Base-by-base conservation (phyloP, 2,888 invertebrate genomes). In the Choreutis nemorana region DNA sequence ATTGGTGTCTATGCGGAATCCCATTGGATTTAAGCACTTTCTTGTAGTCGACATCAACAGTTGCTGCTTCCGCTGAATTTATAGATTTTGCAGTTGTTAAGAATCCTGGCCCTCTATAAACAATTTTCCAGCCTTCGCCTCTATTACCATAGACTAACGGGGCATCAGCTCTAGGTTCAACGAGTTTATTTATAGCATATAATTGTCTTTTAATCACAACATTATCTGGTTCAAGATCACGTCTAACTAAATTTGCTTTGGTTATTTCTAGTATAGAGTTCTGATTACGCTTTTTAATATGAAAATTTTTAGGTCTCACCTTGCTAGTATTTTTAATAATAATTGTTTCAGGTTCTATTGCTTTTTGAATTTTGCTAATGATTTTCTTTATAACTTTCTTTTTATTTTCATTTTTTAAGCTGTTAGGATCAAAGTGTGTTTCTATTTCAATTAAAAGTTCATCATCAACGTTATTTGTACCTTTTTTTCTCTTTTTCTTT, bases 381-480 rank as follows among this genome's bases (percentile, higher is more conserved):
- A 78, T 42, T 28, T 41, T 54, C 34, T 45, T 52, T 4, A 77
- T 58, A 1, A 75, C 30, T 35, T 68, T 67, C 34, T 66, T 67
- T 41, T 66, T 71, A 32, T 60, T 67, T 26, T 68, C 65, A 0
- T 65, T 68, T 45, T 63, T 64, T 27, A 57, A 33, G 1, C 70
- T 67, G 45, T 66, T 68, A 21, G 65, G 61, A 30, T 72, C 62
- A 26, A 71, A 67, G 42, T 75, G 73, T 3, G 77, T 73, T 60
- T 78, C 72, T 2, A 78, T 77, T 60, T 77, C 75, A 2, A 78
- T 64, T 20, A 54, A 72, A 1, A 77, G 33, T 34, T 77, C 70
- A 29, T 75, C 72, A 1, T 71, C 66, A 8, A 57, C 51, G 4
- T 48, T 51, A 23, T 22, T 51, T 47, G 3, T 33, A 20, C 7